phyloP scores from a whole-genome alignment of 2,113 vertebrate genomes.

The Mormoops blainvillei region DNA sequence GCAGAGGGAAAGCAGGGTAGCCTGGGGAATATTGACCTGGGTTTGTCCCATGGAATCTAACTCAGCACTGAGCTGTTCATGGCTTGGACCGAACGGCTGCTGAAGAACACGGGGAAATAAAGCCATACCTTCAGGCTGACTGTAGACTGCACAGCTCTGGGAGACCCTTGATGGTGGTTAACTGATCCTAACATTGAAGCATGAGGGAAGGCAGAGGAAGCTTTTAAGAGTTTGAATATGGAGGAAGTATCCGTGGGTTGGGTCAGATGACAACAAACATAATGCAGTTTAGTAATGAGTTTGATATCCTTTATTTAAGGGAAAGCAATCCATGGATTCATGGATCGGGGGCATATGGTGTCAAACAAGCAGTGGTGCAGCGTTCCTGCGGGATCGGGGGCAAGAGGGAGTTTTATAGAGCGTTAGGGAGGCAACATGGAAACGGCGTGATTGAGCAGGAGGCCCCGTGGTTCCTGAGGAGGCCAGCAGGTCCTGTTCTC shows the following conservation, averaged over 20 bases:
- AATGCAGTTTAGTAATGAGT: neutral
- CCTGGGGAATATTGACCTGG: neutral
- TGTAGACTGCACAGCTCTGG: neutral
- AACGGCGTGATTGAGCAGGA: neutral
- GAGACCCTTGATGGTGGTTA: neutral
- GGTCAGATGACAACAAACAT: neutral
- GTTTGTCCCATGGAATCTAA: slow-evolving; percentile 6
- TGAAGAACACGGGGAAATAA: neutral
- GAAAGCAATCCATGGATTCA: too few species aligned
- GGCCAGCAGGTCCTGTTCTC: neutral
- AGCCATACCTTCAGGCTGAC: neutral
- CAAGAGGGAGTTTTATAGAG: too few species aligned
- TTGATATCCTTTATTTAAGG: neutral
- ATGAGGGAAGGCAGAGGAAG: neutral
- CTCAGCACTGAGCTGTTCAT: neutral
- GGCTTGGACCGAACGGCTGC: neutral
- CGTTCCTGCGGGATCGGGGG: neutral
- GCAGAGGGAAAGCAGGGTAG: neutral
- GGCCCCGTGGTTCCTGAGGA: neutral
- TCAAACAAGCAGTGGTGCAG: neutral
- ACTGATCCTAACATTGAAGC: neutral
- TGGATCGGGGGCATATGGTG: too few species aligned
- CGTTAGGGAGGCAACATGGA: neutral
- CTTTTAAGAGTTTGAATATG: neutral
- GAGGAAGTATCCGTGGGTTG: neutral